phyloP scores from a whole-genome alignment of 2,888 invertebrate genomes.

The Gryllus longicercus region DNA sequence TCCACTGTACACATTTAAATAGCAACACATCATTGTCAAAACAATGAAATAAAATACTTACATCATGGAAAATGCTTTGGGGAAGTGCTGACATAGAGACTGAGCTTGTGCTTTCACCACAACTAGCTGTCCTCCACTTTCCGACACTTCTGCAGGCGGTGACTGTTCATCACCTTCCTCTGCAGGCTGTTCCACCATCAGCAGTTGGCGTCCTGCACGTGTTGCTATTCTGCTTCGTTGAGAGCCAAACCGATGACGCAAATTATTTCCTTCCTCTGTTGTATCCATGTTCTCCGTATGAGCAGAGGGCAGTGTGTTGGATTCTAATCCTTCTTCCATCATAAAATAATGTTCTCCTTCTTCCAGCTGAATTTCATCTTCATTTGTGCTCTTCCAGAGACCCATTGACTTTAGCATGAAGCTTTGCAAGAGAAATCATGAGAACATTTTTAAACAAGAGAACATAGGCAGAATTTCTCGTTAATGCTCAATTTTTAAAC shows the following conservation, averaged over 20 bases:
- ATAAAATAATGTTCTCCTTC: constrained; percentile 31
- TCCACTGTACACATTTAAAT: too few relatives aligned
- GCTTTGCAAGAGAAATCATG: constrained; percentile 47
- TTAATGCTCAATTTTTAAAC: too few relatives aligned
- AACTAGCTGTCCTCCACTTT: background rate
- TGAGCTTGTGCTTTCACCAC: background rate
- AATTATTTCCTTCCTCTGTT: background rate
- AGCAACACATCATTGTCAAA: too few relatives aligned
- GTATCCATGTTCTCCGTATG: constrained; percentile 19
- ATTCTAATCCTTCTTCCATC: constrained; percentile 30
- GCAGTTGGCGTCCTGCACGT: background rate
- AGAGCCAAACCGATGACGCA: too few relatives aligned
- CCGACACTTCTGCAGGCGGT: background rate
- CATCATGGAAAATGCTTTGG: background rate
- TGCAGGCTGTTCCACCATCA: background rate
- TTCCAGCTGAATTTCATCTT: constrained; percentile 33
- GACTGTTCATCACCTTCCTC: background rate
- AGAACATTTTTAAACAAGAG: too few relatives aligned
- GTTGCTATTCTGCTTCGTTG: too few relatives aligned
- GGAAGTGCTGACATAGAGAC: background rate
- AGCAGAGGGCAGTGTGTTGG: background rate
- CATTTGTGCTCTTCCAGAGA: constrained; percentile 72
- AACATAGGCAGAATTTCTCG: too few relatives aligned
- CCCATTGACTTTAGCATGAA: constrained; percentile 93
- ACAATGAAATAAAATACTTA: background rate